Base-by-base conservation (phyloP, 2,113 vertebrate genomes). In the Gopherus evgoodei region DNA sequence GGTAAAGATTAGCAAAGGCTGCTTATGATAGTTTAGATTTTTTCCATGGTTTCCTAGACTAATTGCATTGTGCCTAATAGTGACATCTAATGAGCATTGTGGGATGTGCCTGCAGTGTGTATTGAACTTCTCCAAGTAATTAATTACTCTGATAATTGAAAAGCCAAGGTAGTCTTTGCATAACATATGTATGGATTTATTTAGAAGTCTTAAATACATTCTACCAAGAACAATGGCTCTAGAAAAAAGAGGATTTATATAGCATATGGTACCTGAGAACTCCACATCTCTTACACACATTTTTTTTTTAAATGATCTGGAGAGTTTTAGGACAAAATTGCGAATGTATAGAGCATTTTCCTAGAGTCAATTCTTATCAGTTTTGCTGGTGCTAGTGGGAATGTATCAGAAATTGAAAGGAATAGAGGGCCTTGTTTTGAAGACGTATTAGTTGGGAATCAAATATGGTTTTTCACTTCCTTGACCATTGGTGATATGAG, bases 161-260 rank as follows among this genome's bases (percentile, higher is more conserved):
- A 3, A n/a, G 44, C 35, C 22, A 81, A 65, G 27, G 52, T 92
- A 72, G 79, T 86, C 38, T 91, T 80, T 83, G 44, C 87, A 88
- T 83, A 81, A 91, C 93, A 95, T 90, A 29, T 8, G 25, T 6
- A 24, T 0, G 1, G 27, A 9, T 94, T 29, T 94, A 83, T 93
- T 83, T 96, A 90, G 25, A 94, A 95, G 11, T 76, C 53, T 42
- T 87, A 83, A 65, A 83, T 4, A 87, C 14, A 38, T 50, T 88
- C 29, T 92, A 27, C 72, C 8, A 62, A 84, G 81, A 86, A 72
- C 85, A 84, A n/a, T 59, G 0, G 9, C 47, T 92, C 83, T 47
- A 7, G 42, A 29, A 78, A 10, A 47, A 78, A 44, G 22, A 76
- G 42, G 13, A 29, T 47, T 78, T 47, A 8, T 27, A 27, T 78